These are phyloP conservation scores for Loris lydekkerianus DNA, from an alignment of 2,797 vertebrate genomes.

Conservation along the genomic window DNA sequence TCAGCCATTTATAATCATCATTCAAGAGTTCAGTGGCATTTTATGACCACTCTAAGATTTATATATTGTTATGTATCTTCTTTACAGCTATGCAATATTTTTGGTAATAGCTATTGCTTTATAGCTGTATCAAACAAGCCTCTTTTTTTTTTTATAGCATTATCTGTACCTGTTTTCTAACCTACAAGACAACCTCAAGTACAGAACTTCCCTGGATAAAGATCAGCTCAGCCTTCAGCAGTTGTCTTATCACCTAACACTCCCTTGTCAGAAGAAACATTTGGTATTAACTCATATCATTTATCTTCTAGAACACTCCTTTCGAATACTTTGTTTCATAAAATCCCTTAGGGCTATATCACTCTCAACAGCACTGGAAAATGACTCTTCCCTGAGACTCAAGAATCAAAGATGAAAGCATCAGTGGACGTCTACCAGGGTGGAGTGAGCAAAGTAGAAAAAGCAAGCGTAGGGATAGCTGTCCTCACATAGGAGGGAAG, in stretches of 20 bases:
- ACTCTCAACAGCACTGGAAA: slow-evolving; percentile 37
- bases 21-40: slow-evolving; percentile 9
- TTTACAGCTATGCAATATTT: neutral
- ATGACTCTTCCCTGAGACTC: neutral
- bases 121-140: neutral
- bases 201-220: neutral
- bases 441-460: neutral
- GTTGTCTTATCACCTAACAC: slow-evolving; percentile 38
- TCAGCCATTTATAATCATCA: slow-evolving; percentile 30
- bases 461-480: neutral
- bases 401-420: slow-evolving; percentile 33
- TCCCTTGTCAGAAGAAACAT: slow-evolving; percentile 8
- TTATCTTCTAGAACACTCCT: slow-evolving; percentile 52
- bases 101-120: neutral
- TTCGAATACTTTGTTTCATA: slow-evolving; percentile 50
- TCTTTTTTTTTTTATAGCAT: neutral
- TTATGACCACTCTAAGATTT: neutral
- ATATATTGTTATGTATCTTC: neutral
- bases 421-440: neutral
- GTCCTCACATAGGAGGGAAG: neutral
- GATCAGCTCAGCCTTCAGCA: slow-evolving; percentile 28
- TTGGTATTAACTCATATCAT: slow-evolving; percentile 51
- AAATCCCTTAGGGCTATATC: slow-evolving; percentile 28
- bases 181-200: neutral
- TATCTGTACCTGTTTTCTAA: neutral